Evolutionary conservation across 2,797 vertebrate species (phyloP).

Genomic region (Channa striata): DNA sequence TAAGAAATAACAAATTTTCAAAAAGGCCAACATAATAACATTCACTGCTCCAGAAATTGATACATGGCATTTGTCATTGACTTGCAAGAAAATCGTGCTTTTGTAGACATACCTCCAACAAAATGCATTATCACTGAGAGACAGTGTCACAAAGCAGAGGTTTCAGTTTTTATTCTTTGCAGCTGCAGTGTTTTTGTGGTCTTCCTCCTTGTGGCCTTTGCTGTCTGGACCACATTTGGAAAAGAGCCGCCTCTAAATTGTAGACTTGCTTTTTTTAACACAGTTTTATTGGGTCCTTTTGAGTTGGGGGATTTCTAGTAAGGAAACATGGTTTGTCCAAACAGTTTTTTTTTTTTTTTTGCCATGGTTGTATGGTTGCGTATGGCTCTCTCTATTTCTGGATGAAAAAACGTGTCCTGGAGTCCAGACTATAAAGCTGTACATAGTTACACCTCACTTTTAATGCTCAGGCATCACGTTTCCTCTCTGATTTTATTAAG

Average conservation of each 20-base stretch:
- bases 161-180: constrained; percentile 71
- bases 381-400: constrained; percentile 28
- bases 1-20: not conserved
- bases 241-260: constrained; percentile 73
- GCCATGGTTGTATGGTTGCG: constrained; percentile 59
- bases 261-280: constrained; percentile 75
- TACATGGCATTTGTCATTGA: not conserved
- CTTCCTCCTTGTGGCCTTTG: constrained; percentile 77
- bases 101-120: constrained; percentile 32
- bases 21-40: not conserved
- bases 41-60: constrained; percentile 32
- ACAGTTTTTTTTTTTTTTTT: constrained; percentile 68
- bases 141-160: constrained; percentile 59
- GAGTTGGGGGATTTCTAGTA: constrained; percentile 73
- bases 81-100: constrained; percentile 28
- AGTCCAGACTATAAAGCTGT: constrained; percentile 43
- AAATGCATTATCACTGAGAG: constrained; percentile 56
- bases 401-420: constrained; percentile 34
- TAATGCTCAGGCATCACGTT: constrained; percentile 42
- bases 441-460: constrained; percentile 42
- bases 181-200: constrained; percentile 78
- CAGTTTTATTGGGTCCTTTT: constrained; percentile 73
- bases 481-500: constrained; percentile 63
- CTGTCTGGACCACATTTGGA: constrained; percentile 81
- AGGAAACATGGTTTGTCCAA: constrained; percentile 66